Base-by-base conservation (phyloP, 2,888 invertebrate genomes). In the Notocelia uddmanniana region DNA sequence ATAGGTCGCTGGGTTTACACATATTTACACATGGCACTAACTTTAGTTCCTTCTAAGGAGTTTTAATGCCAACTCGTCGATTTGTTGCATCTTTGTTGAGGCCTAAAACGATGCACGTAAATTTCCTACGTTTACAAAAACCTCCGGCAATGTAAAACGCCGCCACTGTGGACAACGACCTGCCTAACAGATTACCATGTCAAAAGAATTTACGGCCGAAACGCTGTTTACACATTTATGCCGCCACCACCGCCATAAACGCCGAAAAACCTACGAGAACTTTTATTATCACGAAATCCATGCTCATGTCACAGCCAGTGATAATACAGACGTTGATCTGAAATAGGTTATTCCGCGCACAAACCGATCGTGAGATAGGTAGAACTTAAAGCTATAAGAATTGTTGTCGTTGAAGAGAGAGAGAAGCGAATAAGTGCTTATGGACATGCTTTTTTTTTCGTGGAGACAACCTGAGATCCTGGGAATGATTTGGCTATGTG, bases 111-210 rank as follows among this genome's bases (percentile, higher is more conserved):
- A 54, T 23, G 37, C n/a, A n/a, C 21, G n/a, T 26, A 45, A 3
- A 21, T 23, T 48, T 2, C 41, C 48, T 48, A 21, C 50, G 41
- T 52, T 18, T 48, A 34, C 23, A 60, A 68, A 68, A 54, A 23
- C 50, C 21, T 45, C 19, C 6, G 37, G 50, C 34, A 64, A 58
- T 57, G 59, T 67, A 60, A 67, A 67, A 67, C 45, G 37, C 37
- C 58, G 1, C 31, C 13, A 26, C 64, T 21, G 31, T 55, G 67
- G 67, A 71, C 66, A 63, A 63, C 63, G 66, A 45, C 67, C 71
- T 62, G 54, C 67, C 81, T 79, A 80, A 81, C 84, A 85, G 81
- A 88, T 88, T 88, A 87, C 84, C 88, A 89, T 88, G 88, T 88
- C 88, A 87, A 87, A 88, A 88, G 85, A 87, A 86, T 88, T 86